A percentile compares a stretch with the other conserved stretches of the same genome.
These are phyloP conservation scores for Aix galericulata DNA, from an alignment of 2,113 vertebrate genomes.

Conservation along the genomic window DNA sequence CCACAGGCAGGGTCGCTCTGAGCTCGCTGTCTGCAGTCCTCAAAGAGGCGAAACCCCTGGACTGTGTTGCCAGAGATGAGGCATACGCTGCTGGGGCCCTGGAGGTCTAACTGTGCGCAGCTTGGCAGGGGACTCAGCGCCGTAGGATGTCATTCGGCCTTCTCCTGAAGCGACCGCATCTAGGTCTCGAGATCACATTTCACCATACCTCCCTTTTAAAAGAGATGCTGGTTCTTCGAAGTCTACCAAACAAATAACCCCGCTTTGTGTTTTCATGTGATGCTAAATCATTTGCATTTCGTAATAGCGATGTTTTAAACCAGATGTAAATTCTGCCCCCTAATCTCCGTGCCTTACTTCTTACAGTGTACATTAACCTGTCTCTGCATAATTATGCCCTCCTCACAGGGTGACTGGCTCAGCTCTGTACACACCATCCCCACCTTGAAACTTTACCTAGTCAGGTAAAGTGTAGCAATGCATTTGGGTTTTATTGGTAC, in stretches of 20 bases:
- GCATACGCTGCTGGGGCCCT: neutral
- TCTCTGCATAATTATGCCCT: neutral
- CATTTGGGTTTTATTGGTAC: neutral
- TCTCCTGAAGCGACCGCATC: neutral
- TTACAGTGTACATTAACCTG: neutral
- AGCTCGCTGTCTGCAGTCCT: neutral
- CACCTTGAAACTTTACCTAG: neutral
- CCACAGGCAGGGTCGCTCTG: neutral
- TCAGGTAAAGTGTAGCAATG: neutral
- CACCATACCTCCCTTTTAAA: neutral
- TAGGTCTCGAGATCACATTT: neutral
- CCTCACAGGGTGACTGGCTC: neutral
- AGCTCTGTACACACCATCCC: neutral
- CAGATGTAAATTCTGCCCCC: neutral
- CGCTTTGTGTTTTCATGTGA: neutral
- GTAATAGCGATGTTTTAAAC: neutral
- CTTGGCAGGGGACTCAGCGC: neutral
- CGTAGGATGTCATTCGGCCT: neutral
- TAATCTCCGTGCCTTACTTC: neutral
- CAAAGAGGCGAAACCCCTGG: neutral
- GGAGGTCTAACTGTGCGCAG: neutral
- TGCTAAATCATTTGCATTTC: conserved; percentile 14
- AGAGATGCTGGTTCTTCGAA: conserved; percentile 18
- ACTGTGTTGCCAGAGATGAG: neutral
- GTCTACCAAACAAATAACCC: neutral